Base-by-base conservation (phyloP, 2,113 vertebrate species). In the Pseudorectes ferrugineus region DNA sequence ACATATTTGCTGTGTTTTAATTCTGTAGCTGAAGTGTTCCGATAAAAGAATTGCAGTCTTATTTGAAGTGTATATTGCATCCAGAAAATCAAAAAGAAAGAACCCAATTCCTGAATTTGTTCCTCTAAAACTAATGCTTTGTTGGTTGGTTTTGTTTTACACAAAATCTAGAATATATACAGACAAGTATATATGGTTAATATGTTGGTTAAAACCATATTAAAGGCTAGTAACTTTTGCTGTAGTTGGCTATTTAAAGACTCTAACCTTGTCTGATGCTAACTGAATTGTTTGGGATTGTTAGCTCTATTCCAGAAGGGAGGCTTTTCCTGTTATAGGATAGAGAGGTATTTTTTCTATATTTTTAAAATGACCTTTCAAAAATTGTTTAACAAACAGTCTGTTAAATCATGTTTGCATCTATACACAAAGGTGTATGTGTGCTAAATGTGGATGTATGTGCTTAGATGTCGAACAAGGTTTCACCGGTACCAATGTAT, bases 301-400 rank as follows among this genome's bases (percentile, higher is more conserved):
- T 52, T 92, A 11, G 28, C 14, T 49, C 23, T 42, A 0, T 82
- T 82, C 29, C 20, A 65, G 23, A 61, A 40, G 11, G 38, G 42
- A 92, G 7, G 5, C 5, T 68, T 67, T 52, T 72, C 33, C 12
- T 61, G 16, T 11, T 88, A 76, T 35, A 76, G 31, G 8, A 48
- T 52, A 45, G 48, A 68, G 11, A 33, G 6, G 1, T 65, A 3
- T 33, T 48, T 75, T 36, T 78, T 31, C 6, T 58, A 1, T 42
- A 6, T 46, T 82, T 67, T 63, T 17, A 1, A 82, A 63, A 67
- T 45, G 3, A 4, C 26, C 11, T 70, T 75, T 79, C 35, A 78
- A 31, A 81, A 73, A 46, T 17, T 2, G 0, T 4, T 54, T 43
- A 40, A 16, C 4, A 29, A 29, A 0, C n/a, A 40, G 6, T 40